Base-by-base conservation (phyloP, 1,140 invertebrate species). In the Drosophila saltans region DNA sequence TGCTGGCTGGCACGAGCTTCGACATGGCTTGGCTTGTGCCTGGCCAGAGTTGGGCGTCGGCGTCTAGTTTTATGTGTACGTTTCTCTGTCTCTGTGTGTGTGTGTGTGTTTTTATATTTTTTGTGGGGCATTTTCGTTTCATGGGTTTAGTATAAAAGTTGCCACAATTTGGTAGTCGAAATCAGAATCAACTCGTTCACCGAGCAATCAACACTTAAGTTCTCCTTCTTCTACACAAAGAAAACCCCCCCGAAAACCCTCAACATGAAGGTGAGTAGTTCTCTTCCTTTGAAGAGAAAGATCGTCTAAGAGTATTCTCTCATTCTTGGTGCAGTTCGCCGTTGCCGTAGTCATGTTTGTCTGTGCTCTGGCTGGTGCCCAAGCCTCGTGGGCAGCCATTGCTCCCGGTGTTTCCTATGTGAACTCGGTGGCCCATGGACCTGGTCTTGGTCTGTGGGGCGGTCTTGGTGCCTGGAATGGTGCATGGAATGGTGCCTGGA, bases 331-430 rank as follows among this genome's bases (percentile, higher is more conserved):
- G 0, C 90, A 92, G 91, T 92, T 92, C 91, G 90, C 81, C 73
- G 56, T 85, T 86, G 90, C 90, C 84, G 91, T 92, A 92, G 91
- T 92, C 91, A 91, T 92, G 91, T 92, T 92, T 69, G 91, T 92
- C 69, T 86, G 91, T 71, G 91, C 91, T 79, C 72, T 80, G 69
- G 81, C 72, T 69, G 91, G 89, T 76, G 89, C 85, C 39, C 83
- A 91, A 69, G 88, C 91, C 58, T 92, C 91, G 48, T 76, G 86
- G 78, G 67, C 74, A 43, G 76, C 72, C 45, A 72, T 86, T 61
- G 82, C 90, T 11, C 91, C 91, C 8, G 91, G 78, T 33, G 86
- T 91, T 8, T 90, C 86, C 61, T 89, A 89, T 72, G 88, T 91
- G 7, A 91, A 77, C 72, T 72, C 90, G 5, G 81, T 83, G 57